Base-by-base conservation (phyloP, 2,797 vertebrate species). In the Neosilurus mollespiculum region DNA sequence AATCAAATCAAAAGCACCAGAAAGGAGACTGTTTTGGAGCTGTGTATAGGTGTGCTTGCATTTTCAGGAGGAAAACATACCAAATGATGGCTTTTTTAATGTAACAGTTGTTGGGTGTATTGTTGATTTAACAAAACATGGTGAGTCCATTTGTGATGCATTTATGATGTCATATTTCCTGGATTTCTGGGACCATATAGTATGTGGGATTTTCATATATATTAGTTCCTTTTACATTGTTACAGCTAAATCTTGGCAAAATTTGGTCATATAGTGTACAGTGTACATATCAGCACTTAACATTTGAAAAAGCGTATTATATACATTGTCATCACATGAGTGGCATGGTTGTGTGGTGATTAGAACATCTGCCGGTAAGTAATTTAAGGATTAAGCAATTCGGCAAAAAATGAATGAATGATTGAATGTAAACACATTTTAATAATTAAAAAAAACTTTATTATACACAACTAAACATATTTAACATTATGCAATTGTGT, bases 1-100 rank as follows among this genome's bases (percentile, higher is more conserved):
- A 89, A 90, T 89, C 93, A 93, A 90, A 91, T 91, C 85, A 90
- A 90, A 92, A 91, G 88, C 86, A 87, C 87, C 86, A 30, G 71
- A 79, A 49, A 73, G 4, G 4, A 30, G 58, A 0, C 20, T 59
- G 43, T 34, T 78, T 78, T 26, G 51, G 56, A 81, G 67, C 61
- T 61, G 43, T 85, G 59, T 61, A 43, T 43, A 59, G 64, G 65
- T 62, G 59, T 59, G 81, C 30, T 51, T 9, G 34, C 51, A 51
- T 72, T 80, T 24, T 56, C 22, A 9, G 1, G 58, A n/a, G 30
- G 34, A 61, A 78, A 78, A 78, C 0, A n/a, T 37, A 6, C 56
- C 37, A 20, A 76, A 18, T 56, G n/a, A 75, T 26, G n/a, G 3
- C n/a, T 73, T 56, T 16, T 30, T 54, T 4, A 73, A 73, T 30